A percentile compares a stretch with the other conserved stretches of the same genome.
phyloP scores from a whole-genome alignment of 1,140 invertebrate species.

The Alviniconcha marisindica region DNA sequence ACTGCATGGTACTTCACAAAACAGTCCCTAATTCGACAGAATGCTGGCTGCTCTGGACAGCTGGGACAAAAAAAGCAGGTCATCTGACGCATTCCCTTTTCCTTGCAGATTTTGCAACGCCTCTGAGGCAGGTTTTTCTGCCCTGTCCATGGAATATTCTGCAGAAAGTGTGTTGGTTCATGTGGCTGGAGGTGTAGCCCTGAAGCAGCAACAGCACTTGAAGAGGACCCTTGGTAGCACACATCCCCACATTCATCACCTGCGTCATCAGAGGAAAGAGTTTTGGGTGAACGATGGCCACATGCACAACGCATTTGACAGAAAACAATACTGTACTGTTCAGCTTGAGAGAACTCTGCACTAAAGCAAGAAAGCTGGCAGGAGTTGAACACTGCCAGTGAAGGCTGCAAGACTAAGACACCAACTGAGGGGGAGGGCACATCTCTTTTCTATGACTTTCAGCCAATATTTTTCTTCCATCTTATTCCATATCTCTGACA shows the following conservation, averaged over 20 bases:
- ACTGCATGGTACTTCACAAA: neutral
- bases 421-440: too few relatives aligned
- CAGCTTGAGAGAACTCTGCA: too few relatives aligned
- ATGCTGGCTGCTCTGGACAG: neutral
- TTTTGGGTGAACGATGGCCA: neutral
- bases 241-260: neutral
- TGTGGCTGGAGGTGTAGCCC: neutral
- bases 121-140: conserved; percentile 18
- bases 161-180: neutral
- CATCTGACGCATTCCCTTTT: neutral
- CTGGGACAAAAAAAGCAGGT: neutral
- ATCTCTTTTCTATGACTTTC: too few relatives aligned
- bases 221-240: neutral
- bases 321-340: too few relatives aligned
- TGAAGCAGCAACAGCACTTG: neutral
- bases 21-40: neutral
- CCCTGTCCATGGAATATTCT: neutral
- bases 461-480: too few relatives aligned
- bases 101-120: conserved; percentile 11
- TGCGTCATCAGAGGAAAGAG: neutral
- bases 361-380: too few relatives aligned
- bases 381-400: too few relatives aligned
- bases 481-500: too few relatives aligned
- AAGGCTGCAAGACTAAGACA: too few relatives aligned
- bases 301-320: too few relatives aligned